Base-by-base conservation (phyloP, 2,888 invertebrate species). In the Andrena marginata region DNA sequence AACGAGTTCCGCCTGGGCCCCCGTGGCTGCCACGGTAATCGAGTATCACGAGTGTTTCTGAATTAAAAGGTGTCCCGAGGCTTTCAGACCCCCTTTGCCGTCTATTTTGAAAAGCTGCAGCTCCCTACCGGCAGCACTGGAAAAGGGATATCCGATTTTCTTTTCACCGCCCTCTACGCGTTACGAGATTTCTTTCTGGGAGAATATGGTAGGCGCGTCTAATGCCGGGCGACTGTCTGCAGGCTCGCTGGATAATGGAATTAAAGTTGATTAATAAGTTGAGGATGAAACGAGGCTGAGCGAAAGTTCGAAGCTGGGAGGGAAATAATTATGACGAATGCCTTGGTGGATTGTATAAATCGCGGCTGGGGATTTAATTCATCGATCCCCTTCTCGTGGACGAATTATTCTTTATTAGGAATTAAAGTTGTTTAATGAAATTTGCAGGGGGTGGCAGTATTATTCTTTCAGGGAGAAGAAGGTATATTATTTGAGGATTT, bases 81-180 rank as follows among this genome's bases (percentile, higher is more conserved):
- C 72, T 63, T 63, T 49, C 70, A 59, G 59, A 16, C 64, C 54
- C 72, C 23, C 69, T 64, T 26, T 69, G 65, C 62, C 67, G 77
- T 68, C 63, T 67, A 70, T 85, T 77, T 67, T 63, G 67, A 67
- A 42, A 71, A 70, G 33, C 59, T 71, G 42, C 42, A 42, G 42
- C 48, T 63, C 68, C 35, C 42, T 31, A 62, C n/a, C 29, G 54
- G 49, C 60, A 70, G 67, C 35, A 26, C 67, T 26, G 42, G n/a
- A 29, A 69, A 69, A 49, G 73, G 64, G 82, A 85, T 82, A 85
- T 82, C 78, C 73, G 79, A 85, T 85, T 82, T 76, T 71, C 76
- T 35, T 31, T 42, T 20, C 56, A 26, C 42, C 20, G 59, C 33
- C 29, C 59, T 33, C 31, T 3, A 3, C 51, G 31, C 6, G 63